phyloP scores from a whole-genome alignment of 2,113 vertebrate genomes.

The Ardeotis arabs region DNA sequence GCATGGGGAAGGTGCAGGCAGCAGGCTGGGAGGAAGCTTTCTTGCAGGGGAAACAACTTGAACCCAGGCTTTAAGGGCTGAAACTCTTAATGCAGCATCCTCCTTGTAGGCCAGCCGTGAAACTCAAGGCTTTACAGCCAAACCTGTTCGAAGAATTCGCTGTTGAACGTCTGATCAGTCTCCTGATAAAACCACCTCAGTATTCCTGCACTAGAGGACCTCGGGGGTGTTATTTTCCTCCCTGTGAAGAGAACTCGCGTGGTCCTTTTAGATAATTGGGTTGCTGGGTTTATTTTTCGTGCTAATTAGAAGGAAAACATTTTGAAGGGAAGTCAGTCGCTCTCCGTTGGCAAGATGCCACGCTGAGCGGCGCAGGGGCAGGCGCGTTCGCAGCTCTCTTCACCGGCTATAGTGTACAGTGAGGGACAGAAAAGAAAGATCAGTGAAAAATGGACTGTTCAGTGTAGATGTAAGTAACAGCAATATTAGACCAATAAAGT shows the following conservation, averaged over 20 bases:
- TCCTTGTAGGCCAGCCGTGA: not conserved
- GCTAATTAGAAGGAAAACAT: conserved; percentile 58
- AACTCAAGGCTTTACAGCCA: not conserved
- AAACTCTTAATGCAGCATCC: not conserved
- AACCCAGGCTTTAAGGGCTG: not conserved
- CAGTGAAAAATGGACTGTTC: not conserved
- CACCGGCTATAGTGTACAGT: accelerated
- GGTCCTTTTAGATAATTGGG: conserved; percentile 49
- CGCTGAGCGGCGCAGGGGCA: not conserved
- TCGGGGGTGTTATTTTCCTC: not conserved
- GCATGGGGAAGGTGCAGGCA: not conserved
- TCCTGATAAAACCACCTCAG: not conserved
- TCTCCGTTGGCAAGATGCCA: conserved; percentile 37
- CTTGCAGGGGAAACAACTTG: not conserved
- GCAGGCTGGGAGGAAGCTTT: not conserved
- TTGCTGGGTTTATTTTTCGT: not conserved
- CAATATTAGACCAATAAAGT: conserved; percentile 26
- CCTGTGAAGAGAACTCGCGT: not conserved
- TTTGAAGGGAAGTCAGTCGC: conserved; percentile 44
- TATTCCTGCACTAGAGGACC: not conserved
- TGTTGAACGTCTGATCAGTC: not conserved
- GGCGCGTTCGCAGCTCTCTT: not conserved
- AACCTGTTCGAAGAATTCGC: not conserved
- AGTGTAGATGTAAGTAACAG: not conserved
- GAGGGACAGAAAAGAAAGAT: not conserved